Evolutionary conservation across 2,113 vertebrate genomes (phyloP).

Genomic region (Puffinus mauretanicus): DNA sequence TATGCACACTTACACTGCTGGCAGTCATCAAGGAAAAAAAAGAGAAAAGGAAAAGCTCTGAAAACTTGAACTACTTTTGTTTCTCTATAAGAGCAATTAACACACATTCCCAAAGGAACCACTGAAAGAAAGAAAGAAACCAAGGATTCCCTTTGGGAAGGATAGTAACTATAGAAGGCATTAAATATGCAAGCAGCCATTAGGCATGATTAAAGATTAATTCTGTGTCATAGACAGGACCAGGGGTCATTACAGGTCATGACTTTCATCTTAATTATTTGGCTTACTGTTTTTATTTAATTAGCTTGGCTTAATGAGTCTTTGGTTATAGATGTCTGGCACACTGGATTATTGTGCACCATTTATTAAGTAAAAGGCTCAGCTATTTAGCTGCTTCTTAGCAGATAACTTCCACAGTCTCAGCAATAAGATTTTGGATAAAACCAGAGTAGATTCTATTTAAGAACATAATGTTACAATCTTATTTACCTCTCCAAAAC

Average conservation of each 20-base stretch:
- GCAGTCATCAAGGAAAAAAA: background rate
- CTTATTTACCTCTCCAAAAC: background rate
- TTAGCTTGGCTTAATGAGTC: constrained; percentile 69
- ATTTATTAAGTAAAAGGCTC: background rate
- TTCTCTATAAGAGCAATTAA: constrained; percentile 64
- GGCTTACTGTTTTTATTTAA: constrained; percentile 76
- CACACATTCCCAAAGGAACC: constrained; percentile 41
- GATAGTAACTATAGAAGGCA: constrained; percentile 55
- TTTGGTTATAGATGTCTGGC: constrained; percentile 53
- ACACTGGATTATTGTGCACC: background rate
- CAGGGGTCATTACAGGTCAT: constrained; percentile 67
- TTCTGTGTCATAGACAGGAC: constrained; percentile 65
- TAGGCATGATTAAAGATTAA: constrained; percentile 78
- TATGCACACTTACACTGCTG: background rate
- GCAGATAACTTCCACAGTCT: background rate
- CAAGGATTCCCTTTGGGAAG: constrained; percentile 57
- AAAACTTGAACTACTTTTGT: constrained; percentile 51
- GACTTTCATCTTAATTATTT: constrained; percentile 70
- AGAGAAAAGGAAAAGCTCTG: background rate
- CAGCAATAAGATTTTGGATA: background rate
- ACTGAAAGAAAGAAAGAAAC: constrained; percentile 39
- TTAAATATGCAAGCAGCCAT: constrained; percentile 73
- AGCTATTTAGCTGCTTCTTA: background rate
- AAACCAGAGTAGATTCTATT: background rate
- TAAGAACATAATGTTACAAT: background rate